Base-by-base conservation (phyloP, 1,140 invertebrate genomes). In the Tribolium castaneum region DNA sequence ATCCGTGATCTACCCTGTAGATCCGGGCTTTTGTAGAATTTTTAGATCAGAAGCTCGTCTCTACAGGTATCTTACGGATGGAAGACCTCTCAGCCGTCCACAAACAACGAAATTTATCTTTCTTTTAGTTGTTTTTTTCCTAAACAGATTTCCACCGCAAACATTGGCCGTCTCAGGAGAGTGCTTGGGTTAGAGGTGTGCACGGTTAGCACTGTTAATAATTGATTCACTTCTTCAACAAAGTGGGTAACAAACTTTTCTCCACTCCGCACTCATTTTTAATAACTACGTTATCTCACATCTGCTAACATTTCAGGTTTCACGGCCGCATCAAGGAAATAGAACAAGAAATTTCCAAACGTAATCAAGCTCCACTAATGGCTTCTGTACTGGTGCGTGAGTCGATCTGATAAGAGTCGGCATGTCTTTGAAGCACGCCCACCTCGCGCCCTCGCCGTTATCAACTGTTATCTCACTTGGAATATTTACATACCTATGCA, bases 21-120 rank as follows among this genome's bases (percentile, higher is more conserved):
- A 97, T 97, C 95, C 96, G 95, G 95, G 95, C 95, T 97, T 97
- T 96, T 97, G 95, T 97, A 95, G 93, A 91, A 88, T 88, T 87
- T 89, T 88, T 88, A 91, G 90, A 93, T 97, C 96, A 97, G 96
- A 97, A 97, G 96, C 96, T 97, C 96, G 95, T 96, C 95, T 97
- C 95, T 97, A 97, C 95, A 97, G 96, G 96, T 97, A 97, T 97
- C 95, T 97, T 96, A 96, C 95, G 95, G 95, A 94, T 94, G 93
- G 92, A 92, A 94, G 90, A 90, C 89, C 89, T 87, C 88, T 89
- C 89, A 87, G 88, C 89, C 66, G 71, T 73, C 45, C 13, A 16
- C 35, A 39, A 72, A 76, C 39, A 39, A 76, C 12, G 16, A 14
- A 52, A 50, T 52, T 19, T 74, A 35, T 62, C 16, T 35, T 19